Conservation (phyloP, 1,140 invertebrate species). For the Heliconius melpomene region DNA sequence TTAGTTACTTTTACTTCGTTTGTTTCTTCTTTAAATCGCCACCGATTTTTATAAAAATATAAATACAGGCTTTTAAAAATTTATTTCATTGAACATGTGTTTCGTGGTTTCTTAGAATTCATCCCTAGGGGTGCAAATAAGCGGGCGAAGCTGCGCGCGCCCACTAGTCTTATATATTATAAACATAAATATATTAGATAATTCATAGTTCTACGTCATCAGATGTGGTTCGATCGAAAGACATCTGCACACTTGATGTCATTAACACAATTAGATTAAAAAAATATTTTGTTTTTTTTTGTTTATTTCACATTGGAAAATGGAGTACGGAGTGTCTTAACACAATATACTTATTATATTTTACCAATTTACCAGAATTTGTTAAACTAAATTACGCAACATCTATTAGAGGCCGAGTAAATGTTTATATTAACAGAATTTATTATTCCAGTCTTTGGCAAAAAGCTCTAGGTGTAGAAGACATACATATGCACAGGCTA, state of each 20-base stretch:
- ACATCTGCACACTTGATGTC: not conserved
- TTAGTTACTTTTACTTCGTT: too few species aligned
- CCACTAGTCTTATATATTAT: too few species aligned
- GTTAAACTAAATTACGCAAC: not conserved
- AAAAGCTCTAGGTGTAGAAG: not conserved
- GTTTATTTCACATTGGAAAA: not conserved
- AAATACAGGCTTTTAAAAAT: too few species aligned
- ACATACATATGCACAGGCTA: not conserved
- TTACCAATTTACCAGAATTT: not conserved
- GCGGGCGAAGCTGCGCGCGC: too few species aligned
- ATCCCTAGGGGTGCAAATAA: too few species aligned
- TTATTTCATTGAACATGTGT: too few species aligned
- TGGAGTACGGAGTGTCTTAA: not conserved
- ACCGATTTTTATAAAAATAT: too few species aligned
- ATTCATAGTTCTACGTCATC: not conserved
- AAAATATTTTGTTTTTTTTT: too few species aligned
- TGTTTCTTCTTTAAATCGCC: too few species aligned
- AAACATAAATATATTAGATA: not conserved
- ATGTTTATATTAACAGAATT: slow-evolving; percentile 1
- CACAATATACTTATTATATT: too few species aligned
- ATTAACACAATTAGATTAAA: not conserved
- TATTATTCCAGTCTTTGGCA: not conserved
- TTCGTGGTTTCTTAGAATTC: too few species aligned
- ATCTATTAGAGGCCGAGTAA: not conserved
- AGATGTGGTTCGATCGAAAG: not conserved